Evolutionary conservation across 1,140 invertebrate species (phyloP), one percentile per base, ranked within the genome.

Genomic region (Protaetia brevitarsis): DNA sequence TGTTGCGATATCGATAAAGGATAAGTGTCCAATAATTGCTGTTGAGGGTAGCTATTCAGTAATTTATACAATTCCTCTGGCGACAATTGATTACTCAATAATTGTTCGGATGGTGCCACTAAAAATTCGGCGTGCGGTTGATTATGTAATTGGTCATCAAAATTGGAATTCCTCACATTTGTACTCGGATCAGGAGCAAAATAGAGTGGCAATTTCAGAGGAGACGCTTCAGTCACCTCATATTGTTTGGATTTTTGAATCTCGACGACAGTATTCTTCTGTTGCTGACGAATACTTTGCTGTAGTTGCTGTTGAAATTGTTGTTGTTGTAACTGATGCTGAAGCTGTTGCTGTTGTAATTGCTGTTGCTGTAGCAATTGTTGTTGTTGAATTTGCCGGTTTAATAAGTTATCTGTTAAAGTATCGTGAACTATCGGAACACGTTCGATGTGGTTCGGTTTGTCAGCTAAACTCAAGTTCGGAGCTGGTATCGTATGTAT

Each of bases 401-500:
- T 65, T 56, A 61, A 60, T 11, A 69, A 2, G 23, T 26, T 19
- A 19, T 13, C 63, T 13, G 45, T 16, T 13, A 64, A 26, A 5
- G 16, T 19, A 3, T 8, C 64, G 29, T 23, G 19, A n/a, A 34
- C 59, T 13, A 4, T 70, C 37, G 10, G n/a, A 7, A 59, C 3
- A n/a, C 73, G 68, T 36, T 72, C 66, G 3, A 72, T 37, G 7
- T 62, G 34, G 8, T 63, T 37, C 11, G 76, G 76, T 66, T 73
- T 77, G 67, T 78, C 76, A 3, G 71, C 71, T 4, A 64, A 66
- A 59, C 86, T 86, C n/a, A 90, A 79, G 79, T 92, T 91, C 6
- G 90, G 90, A 6, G 90, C 90, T 72, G 90, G 89, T 65, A 92
- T 91, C 2, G 89, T 91, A 75, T 91, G 89, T 74, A 92, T 92